Base-by-base conservation (phyloP, 2,888 invertebrate genomes). In the Drosophila mercatorum region DNA sequence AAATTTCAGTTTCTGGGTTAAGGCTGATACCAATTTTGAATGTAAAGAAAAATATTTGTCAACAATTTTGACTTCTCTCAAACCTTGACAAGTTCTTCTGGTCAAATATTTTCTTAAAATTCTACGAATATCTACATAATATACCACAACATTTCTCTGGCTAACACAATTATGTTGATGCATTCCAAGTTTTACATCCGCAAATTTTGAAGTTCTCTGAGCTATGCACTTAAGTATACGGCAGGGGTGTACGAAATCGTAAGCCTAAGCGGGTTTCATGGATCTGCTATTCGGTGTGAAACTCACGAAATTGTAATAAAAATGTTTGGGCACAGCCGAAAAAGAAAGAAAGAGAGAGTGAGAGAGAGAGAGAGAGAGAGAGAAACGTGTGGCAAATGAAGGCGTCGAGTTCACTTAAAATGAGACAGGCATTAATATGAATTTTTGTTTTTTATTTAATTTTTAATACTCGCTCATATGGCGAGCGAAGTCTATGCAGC, bases 241-340 rank as follows among this genome's bases (percentile, higher is more conserved):
- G 46, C 40, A 11, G 14, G 38, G 63, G 41, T 46, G n/a, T 31
- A 43, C 31, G 17, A 53, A 56, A 43, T 63, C 57, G 64, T 67
- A 53, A 72, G 74, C 67, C 49, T 43, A 36, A 28, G 67, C 43
- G 14, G 22, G 36, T 26, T 34, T 36, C 22, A 43, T 28, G 79
- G 70, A 89, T 74, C 90, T 83, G 81, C 72, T 73, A 80, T 90
- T 88, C 90, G 64, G 79, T 71, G 80, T 75, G 78, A 88, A 90
- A 79, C 91, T 89, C 91, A 91, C 91, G 91, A 91, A 90, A 79
- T 81, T 75, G 91, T 81, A 83, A 91, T 91, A 91, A 91, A 91
- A 85, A 86, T 89, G 70, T 87, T 89, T 87, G 69, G 67, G 71
- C 78, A 68, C 72, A 81, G 79, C 44, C 66, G 8, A 41, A n/a